Conservation (phyloP, 2,888 invertebrate species). For the Cotesia congregata region DNA sequence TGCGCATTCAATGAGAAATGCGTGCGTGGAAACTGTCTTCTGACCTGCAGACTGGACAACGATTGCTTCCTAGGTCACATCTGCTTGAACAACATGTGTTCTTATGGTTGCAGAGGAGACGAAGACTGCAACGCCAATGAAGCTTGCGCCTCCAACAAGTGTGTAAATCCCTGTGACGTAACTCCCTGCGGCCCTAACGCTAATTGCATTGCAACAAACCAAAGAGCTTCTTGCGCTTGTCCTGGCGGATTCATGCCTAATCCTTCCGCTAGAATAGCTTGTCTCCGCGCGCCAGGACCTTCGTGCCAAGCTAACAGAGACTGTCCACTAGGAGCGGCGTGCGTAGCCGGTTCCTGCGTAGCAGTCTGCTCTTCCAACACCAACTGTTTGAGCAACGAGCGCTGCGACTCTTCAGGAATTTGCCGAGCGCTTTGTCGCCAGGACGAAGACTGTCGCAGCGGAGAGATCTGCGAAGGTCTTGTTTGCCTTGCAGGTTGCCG, state of each 20-base stretch:
- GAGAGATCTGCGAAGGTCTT: constrained; percentile 88
- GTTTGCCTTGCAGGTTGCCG: constrained; percentile 87
- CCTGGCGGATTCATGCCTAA: constrained; percentile 85
- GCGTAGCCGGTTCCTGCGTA: constrained; percentile 81
- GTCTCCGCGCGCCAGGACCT: constrained; percentile 83
- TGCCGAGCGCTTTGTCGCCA: constrained; percentile 88
- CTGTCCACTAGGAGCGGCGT: constrained; percentile 80
- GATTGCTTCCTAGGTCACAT: constrained; percentile 94
- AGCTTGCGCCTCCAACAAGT: constrained; percentile 85
- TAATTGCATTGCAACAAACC: constrained; percentile 83
- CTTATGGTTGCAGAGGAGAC: constrained; percentile 87
- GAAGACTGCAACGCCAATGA: constrained; percentile 90
- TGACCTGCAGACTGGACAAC: constrained; percentile 91
- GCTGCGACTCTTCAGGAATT: constrained; percentile 80
- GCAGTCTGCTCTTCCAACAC: constrained; percentile 83
- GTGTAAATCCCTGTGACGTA: constrained; percentile 82
- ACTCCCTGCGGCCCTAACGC: constrained; percentile 91
- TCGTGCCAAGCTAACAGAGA: constrained; percentile 84
- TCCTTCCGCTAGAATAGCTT: constrained; percentile 90
- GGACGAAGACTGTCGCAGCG: constrained; percentile 88
- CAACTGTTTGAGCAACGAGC: constrained; percentile 87
- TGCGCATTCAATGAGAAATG: constrained; percentile 94
- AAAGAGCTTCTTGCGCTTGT: constrained; percentile 87
- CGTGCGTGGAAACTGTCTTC: constrained; percentile 83
- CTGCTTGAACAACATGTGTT: constrained; percentile 87